Percentiles rank a stretch among this genome's conserved stretches.
phyloP scores from a whole-genome alignment of 2,888 invertebrate species.

The Leptinotarsa peninsularis region DNA sequence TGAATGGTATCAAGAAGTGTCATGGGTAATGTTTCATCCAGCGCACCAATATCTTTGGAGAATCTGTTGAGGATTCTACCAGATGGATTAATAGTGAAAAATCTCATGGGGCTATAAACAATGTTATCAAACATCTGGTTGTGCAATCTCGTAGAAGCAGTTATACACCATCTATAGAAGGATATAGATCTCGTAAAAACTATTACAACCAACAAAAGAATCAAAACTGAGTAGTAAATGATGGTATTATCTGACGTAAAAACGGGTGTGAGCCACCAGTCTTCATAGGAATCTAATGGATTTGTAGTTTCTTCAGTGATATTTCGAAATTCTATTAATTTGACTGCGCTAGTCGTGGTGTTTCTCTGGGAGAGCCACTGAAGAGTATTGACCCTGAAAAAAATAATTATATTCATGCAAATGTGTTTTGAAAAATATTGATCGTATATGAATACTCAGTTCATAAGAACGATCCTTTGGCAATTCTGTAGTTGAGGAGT shows the following conservation, averaged over 20 bases:
- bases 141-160: conserved; percentile 71
- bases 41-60: conserved; percentile 75
- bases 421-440: background rate
- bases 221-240: conserved; percentile 28
- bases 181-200: conserved; percentile 66
- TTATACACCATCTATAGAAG: conserved; percentile 70
- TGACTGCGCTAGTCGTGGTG: background rate
- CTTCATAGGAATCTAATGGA: background rate
- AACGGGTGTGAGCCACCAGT: conserved; percentile 30
- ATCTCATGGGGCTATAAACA: conserved; percentile 74
- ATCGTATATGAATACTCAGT: too few relatives aligned
- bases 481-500: too few relatives aligned
- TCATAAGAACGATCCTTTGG: too few relatives aligned
- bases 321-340: background rate
- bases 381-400: conserved; percentile 1
- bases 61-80: conserved; percentile 77
- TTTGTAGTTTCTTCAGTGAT: too few relatives aligned
- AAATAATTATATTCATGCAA: conserved; percentile 48
- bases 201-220: conserved; percentile 42
- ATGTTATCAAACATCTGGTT: conserved; percentile 69
- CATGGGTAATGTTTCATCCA: background rate
- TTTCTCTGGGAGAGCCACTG: background rate
- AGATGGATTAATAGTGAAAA: conserved; percentile 78
- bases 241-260: conserved; percentile 24
- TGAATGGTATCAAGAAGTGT: conserved; percentile 33